Evolutionary conservation across 2,113 vertebrate genomes (phyloP), one percentile per base, ranked within the genome.

Genomic region (Leucopsar rothschildi): DNA sequence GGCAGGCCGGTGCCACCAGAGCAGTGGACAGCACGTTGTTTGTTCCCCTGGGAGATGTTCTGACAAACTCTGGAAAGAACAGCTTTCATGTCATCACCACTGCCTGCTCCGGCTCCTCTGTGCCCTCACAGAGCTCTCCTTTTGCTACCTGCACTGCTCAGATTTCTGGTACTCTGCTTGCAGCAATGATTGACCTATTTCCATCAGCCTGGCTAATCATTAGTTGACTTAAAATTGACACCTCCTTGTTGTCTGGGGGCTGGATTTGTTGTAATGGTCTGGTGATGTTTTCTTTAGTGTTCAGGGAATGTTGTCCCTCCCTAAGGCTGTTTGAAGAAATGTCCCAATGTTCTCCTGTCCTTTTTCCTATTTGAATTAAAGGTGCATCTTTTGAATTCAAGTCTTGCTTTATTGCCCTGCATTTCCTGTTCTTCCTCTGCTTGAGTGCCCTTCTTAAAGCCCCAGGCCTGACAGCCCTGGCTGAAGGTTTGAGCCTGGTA

Each of bases 131-230:
- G 92, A 71, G 70, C 49, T 84, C 86, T 37, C 15, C 94, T 82
- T 73, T 65, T 4, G 3, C 88, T 80, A 28, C 92, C 87, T 86
- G 93, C 60, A 7, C 95, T 66, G 91, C 94, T 97, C 81, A 64
- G 86, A 84, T 86, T 97, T 85, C 96, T 96, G 89, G 44, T 82
- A 31, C 86, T 93, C 95, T 86, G 93, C 88, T 96, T 71, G 68
- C 87, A 97, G 95, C 92, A 90, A 72, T 96, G 97, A 89, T 94
- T 97, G 96, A 96, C 95, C 93, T 76, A 68, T 92, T 97, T 94
- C 92, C 82, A 88, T 96, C 91, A 77, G 85, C 44, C 82, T 96
- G 85, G 93, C 95, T 92, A 95, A 95, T 94, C 69, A 92, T 97
- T 96, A 95, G 87, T 79, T 94, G 66, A 56, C 90, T 95, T 93